Percentiles rank a stretch among this genome's conserved stretches.
Evolutionary conservation across 2,113 vertebrate species (phyloP).

Genomic region (Muscicapa adusta): DNA sequence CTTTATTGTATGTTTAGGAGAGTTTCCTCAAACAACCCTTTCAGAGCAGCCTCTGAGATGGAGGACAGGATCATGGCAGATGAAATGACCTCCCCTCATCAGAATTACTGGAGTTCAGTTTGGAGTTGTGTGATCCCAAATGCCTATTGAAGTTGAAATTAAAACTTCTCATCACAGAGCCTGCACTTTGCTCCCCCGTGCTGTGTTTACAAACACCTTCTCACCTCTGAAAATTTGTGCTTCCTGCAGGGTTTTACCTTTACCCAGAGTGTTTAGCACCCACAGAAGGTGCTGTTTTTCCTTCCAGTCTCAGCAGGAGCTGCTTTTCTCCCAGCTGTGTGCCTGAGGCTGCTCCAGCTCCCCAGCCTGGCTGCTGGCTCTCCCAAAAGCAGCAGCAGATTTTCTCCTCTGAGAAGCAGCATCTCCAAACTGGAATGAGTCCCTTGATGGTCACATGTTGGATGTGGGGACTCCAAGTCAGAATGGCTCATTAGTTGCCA

Average conservation of each 20-base stretch:
- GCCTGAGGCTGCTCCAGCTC: neutral
- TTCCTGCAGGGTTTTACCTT: neutral
- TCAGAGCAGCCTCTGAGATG: neutral
- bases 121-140: neutral
- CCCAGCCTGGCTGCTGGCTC: neutral
- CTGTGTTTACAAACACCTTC: neutral
- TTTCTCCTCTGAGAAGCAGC: constrained; percentile 25
- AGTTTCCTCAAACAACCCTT: neutral
- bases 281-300: neutral
- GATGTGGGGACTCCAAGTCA: constrained; percentile 38
- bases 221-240: neutral
- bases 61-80: neutral
- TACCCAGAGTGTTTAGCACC: neutral
- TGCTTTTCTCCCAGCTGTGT: neutral
- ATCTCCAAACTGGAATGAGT: constrained; percentile 26
- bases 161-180: neutral
- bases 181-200: neutral
- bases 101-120: neutral
- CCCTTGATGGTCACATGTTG: constrained; percentile 11
- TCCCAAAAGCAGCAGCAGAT: neutral
- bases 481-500: constrained; percentile 45
- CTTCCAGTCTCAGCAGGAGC: neutral
- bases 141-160: neutral
- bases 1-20: neutral
- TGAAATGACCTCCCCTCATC: neutral